Percentiles rank a stretch among this genome's conserved stretches.
phyloP scores from a whole-genome alignment of 1,140 invertebrate species.

The Bicyclus anynana region DNA sequence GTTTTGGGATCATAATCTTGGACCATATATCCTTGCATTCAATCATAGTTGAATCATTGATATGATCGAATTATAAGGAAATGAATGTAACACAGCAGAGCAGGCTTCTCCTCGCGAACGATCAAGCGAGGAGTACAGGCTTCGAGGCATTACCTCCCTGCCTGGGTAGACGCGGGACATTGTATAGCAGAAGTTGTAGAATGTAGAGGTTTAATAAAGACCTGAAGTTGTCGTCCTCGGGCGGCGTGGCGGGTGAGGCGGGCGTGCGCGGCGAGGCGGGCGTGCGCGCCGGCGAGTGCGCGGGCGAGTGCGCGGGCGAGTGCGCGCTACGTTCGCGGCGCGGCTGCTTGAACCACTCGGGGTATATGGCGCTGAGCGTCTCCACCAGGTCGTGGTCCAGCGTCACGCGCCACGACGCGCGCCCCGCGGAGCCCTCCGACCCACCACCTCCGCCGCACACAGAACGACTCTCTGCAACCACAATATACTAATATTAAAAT shows the following conservation, averaged over 20 bases:
- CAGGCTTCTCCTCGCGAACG: too few relatives aligned
- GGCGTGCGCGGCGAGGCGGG: slow-evolving; percentile 48
- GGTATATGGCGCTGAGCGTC: slow-evolving; percentile 92
- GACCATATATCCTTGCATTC: too few relatives aligned
- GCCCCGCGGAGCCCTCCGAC: slow-evolving; percentile 83
- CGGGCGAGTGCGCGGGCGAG: slow-evolving; percentile 47
- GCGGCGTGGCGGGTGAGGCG: slow-evolving; percentile 43
- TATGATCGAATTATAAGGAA: too few relatives aligned
- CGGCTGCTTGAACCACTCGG: slow-evolving; percentile 89
- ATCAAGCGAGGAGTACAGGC: too few relatives aligned
- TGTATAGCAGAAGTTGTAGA: too few relatives aligned
- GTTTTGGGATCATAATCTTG: too few relatives aligned
- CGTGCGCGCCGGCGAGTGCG: slow-evolving; percentile 29
- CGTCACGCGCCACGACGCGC: slow-evolving; percentile 92
- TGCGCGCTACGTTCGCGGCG: slow-evolving; percentile 68
- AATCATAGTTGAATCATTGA: too few relatives aligned
- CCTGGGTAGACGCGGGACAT: too few relatives aligned
- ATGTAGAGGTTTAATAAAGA: too few relatives aligned
- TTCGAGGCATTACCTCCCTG: too few relatives aligned
- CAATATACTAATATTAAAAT: background rate
- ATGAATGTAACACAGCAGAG: too few relatives aligned
- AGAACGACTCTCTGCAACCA: slow-evolving; percentile 84
- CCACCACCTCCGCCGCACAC: slow-evolving; percentile 67
- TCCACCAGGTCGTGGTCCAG: slow-evolving; percentile 93
- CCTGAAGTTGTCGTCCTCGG: slow-evolving; percentile 62